A percentile compares a stretch with the other conserved stretches of the same genome.
Conservation (phyloP, 2,113 vertebrate genomes). For the Benitochromis conjunctus region DNA sequence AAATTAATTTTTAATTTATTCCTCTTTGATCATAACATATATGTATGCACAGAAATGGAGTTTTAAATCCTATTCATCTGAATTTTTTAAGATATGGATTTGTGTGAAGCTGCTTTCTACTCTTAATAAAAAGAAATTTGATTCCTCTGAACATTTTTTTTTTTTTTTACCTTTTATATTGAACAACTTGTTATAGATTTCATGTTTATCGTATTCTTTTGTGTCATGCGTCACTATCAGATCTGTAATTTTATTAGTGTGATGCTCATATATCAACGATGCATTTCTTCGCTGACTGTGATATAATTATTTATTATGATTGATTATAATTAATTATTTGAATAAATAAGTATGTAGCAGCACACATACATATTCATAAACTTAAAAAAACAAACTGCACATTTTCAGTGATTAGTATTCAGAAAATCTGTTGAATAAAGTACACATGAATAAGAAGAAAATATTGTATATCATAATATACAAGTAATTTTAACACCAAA, state of each 20-base stretch:
- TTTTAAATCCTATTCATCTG: neutral
- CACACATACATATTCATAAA: neutral
- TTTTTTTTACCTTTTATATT: neutral
- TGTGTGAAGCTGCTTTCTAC: neutral
- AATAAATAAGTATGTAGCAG: neutral
- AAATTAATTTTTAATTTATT: neutral
- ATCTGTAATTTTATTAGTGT: neutral
- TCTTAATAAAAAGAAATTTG: neutral
- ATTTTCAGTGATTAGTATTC: neutral
- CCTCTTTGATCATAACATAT: constrained; percentile 6
- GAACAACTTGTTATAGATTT: neutral
- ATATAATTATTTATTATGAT: neutral
- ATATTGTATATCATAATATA: neutral
- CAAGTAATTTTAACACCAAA: neutral
- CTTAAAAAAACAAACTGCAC: neutral
- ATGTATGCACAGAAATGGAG: neutral
- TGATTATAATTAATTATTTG: neutral
- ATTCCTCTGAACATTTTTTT: neutral
- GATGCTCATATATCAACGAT: neutral
- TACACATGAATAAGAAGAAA: neutral
- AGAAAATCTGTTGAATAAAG: constrained; percentile 1
- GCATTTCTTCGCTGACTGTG: neutral
- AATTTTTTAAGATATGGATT: neutral
- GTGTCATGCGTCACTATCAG: neutral
- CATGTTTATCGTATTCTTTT: neutral